Percentiles rank a stretch among this genome's conserved stretches.
These are phyloP conservation scores for Zoanthus sociatus DNA, from an alignment of 92 coral and sea anemone species.

Conservation along the genomic window DNA sequence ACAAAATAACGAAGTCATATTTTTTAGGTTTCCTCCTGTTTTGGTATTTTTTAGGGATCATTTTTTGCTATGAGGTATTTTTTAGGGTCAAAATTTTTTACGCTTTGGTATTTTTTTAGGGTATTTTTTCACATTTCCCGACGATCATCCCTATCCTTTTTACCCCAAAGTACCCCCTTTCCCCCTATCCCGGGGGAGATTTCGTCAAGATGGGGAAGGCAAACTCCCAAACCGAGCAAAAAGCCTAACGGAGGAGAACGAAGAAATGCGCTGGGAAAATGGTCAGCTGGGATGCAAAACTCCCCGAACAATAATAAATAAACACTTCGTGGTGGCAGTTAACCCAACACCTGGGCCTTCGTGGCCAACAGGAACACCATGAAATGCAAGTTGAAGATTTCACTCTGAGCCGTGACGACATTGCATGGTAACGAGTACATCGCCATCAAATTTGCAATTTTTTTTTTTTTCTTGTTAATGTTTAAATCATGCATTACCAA, in stretches of 20 bases:
- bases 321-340: slow-evolving; percentile 45
- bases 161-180: no score
- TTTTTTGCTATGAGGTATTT: no score
- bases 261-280: slow-evolving; percentile 38
- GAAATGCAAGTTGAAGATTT: slow-evolving; percentile 42
- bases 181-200: not conserved
- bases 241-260: slow-evolving; percentile 34
- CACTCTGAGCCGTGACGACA: not conserved
- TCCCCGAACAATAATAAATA: slow-evolving; percentile 19
- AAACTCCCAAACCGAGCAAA: slow-evolving; percentile 36
- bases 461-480: no score
- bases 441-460: not conserved
- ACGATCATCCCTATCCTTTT: no score
- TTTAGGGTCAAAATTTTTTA: no score
- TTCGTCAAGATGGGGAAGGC: slow-evolving; percentile 29
- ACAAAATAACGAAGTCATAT: no score
- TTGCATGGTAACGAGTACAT: slow-evolving; percentile 23
- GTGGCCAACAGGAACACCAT: slow-evolving; percentile 23
- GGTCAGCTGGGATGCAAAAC: slow-evolving; percentile 33
- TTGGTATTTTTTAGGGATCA: no score
- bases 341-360: slow-evolving; percentile 48
- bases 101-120: no score
- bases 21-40: no score
- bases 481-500: no score
- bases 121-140: no score